Evolutionary conservation across 2,888 invertebrate genomes (phyloP).

Genomic region (Tupiocoris notatus): DNA sequence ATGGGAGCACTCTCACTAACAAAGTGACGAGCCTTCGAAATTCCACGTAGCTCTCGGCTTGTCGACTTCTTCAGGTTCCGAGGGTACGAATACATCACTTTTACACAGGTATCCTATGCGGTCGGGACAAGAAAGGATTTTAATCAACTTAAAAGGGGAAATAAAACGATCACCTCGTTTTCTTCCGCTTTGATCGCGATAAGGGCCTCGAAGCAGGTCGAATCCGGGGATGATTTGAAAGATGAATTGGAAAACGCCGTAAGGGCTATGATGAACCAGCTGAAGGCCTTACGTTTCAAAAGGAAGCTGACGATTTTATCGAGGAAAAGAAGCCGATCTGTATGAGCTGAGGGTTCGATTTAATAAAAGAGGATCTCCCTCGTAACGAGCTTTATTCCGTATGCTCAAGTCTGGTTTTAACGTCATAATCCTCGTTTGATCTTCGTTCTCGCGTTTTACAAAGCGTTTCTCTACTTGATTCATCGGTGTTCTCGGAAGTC

Average conservation of each 20-base stretch:
- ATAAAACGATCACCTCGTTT: not conserved
- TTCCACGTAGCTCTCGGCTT: not conserved
- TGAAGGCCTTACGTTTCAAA: not conserved
- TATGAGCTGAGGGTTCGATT: no score
- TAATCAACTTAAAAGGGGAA: not conserved
- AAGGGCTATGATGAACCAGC: no score
- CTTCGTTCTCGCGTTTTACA: no score
- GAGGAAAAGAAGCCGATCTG: not conserved
- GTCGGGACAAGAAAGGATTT: not conserved
- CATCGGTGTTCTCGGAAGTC: no score
- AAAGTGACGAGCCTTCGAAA: not conserved
- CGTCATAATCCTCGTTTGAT: no score
- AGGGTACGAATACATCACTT: not conserved
- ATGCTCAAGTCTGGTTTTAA: no score
- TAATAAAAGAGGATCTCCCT: no score
- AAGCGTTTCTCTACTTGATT: no score
- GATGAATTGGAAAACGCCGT: not conserved
- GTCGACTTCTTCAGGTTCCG: not conserved
- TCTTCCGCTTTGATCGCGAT: not conserved
- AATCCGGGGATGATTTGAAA: not conserved
- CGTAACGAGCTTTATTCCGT: no score
- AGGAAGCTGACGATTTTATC: not conserved
- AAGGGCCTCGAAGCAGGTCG: not conserved
- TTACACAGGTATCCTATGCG: not conserved
- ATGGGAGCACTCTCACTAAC: not conserved